Evolutionary conservation across 2,113 vertebrate species (phyloP), one percentile per base, ranked within the genome.

Genomic region (Bagarius yarrelli): DNA sequence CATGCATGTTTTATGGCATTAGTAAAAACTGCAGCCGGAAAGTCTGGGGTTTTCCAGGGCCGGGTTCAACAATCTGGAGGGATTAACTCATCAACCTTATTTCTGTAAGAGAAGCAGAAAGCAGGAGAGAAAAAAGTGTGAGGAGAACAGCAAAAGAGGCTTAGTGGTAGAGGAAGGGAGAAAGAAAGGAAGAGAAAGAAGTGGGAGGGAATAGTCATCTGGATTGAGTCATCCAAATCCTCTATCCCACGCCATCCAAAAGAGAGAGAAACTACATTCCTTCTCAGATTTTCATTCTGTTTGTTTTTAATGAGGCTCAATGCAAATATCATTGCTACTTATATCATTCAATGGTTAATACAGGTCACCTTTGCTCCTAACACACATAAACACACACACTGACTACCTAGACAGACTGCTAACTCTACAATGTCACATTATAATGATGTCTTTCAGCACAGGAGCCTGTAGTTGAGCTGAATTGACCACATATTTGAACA

Each of bases 1-100:
- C 60, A 63, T 34, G 56, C 23, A 53, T 72, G 32, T 80, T 44
- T 40, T 40, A 76, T 84, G 59, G 53, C 57, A 30, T 67, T 25
- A 40, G 60, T 60, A 53, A 27, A 82, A 79, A 21, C 6, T 52
- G 30, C 50, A 8, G 61, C 81, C 84, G 89, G 92, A 89, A 91
- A 90, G 78, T 89, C 89, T n/a, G 92, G 91, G 91, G 87, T 90
- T 92, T 93, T 93, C 92, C 92, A 89, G 86, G 44, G 73, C 74
- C 73, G 81, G 63, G 69, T 85, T 86, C 80, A 87, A 76, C 78
- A 83, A 83, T 82, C 72, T 77, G 85, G 85, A 67, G 84, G 87
- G 84, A 90, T 86, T 81, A 85, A 85, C 79, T 83, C 85, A 83
- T 87, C 83, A 71, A 76, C 81, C 87, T 79, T 50, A 85, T 81